These are phyloP conservation scores for Diorhabda sublineata DNA, from an alignment of 1,140 invertebrate genomes.

Conservation along the genomic window DNA sequence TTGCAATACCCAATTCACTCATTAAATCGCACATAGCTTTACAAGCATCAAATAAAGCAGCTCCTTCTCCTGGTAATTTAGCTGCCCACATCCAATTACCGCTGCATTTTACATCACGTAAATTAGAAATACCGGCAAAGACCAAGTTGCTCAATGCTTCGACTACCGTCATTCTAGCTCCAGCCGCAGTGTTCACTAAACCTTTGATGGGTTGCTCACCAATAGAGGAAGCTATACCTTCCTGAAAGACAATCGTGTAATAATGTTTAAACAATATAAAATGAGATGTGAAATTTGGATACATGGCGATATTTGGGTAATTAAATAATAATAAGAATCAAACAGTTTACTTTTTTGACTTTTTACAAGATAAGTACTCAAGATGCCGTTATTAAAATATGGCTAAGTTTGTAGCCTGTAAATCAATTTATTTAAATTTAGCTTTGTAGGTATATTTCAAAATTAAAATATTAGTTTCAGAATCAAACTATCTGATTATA, in stretches of 20 bases:
- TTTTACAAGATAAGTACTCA: too few species aligned
- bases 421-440: too few species aligned
- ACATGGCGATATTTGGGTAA: too few species aligned
- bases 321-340: too few species aligned
- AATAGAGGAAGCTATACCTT: slow-evolving; percentile 89
- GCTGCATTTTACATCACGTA: slow-evolving; percentile 92
- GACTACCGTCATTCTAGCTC: slow-evolving; percentile 88
- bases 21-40: slow-evolving; percentile 83
- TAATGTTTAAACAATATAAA: slow-evolving; percentile 2
- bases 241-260: slow-evolving; percentile 48
- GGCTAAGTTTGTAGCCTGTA: too few species aligned
- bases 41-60: slow-evolving; percentile 81
- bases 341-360: too few species aligned
- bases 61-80: slow-evolving; percentile 88
- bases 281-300: too few species aligned
- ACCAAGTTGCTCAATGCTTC: slow-evolving; percentile 91
- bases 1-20: slow-evolving; percentile 81
- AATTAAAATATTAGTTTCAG: too few species aligned
- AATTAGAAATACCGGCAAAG: slow-evolving; percentile 79
- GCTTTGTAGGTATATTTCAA: too few species aligned
- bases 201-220: slow-evolving; percentile 97
- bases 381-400: too few species aligned
- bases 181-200: slow-evolving; percentile 71
- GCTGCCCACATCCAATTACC: slow-evolving; percentile 99
- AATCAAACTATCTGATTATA: too few species aligned